phyloP scores from a whole-genome alignment of 35 echinoderm and acorn worm species.

The Ophioderma brevispina region DNA sequence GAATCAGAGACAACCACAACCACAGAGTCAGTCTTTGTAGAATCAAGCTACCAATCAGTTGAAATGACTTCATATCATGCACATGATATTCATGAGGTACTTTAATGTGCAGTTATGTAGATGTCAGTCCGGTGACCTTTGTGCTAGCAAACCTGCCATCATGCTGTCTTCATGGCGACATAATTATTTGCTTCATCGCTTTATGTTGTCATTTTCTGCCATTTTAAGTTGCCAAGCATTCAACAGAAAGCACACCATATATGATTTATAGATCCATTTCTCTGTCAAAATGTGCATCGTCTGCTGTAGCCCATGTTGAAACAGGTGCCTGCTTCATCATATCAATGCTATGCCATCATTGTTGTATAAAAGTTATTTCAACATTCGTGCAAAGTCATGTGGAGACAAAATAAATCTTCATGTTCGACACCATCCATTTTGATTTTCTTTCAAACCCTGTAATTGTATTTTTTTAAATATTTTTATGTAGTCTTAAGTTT shows the following conservation, averaged over 20 bases:
- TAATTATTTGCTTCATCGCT: background rate
- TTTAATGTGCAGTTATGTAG: background rate
- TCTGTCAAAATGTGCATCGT: background rate
- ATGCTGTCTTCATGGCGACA: background rate
- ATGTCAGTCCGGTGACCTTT: background rate
- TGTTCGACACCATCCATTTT: background rate
- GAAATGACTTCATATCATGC: background rate
- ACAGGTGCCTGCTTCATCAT: background rate
- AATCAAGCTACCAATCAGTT: background rate
- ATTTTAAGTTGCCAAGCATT: background rate
- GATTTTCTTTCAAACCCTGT: constrained; percentile 9
- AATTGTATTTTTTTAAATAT: background rate
- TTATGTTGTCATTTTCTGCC: background rate
- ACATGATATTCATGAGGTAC: background rate
- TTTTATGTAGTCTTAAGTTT: too few species aligned
- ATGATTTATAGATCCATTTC: background rate
- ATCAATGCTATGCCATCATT: background rate
- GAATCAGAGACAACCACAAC: background rate
- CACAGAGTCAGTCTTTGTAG: background rate
- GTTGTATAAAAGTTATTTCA: background rate
- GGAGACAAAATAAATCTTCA: background rate
- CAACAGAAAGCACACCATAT: background rate
- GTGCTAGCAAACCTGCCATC: background rate
- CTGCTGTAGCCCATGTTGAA: background rate
- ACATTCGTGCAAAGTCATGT: background rate